Base-by-base conservation (phyloP, 1,140 invertebrate genomes). In the Coptotermes formosanus region DNA sequence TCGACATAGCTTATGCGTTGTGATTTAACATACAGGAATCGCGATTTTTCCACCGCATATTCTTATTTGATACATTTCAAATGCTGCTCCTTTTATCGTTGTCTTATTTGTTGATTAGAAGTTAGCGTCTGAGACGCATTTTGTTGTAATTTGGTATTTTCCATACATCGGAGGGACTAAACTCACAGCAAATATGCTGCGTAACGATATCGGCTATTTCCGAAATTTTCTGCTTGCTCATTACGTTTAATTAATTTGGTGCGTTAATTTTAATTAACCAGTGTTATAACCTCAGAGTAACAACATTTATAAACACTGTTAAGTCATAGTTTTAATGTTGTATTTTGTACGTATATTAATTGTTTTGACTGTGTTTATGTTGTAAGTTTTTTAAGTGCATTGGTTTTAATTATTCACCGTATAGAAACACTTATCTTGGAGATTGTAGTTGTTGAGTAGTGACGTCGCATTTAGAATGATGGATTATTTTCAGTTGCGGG, bases 261-360 rank as follows among this genome's bases (percentile, higher is more conserved):
- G n/a, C 64, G 64, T 75, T 75, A 25, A 75, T 75, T 75, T 75
- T 75, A 16, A 75, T 75, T 75, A 75, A 75, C 64, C 30, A 75
- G 64, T 75, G 25, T 75, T 75, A 30, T 25, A 6, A 75, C 9
- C 14, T 75, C 64, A 75, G n/a, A 75, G n/a, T 75, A 25, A 75
- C n/a, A 30, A 75, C n/a, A 55, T 55, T 55, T 55, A 55, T 55
- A 55, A 55, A 16, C 59, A 75, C 6, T 75, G 64, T 75, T 75
- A 30, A 21, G 64, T 75, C 64, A 75, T 75, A n/a, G 25, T 75
- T 75, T 75, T 75, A 75, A 75, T 75, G 9, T 75, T 75, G 64
- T 30, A 75, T 75, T 75, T 75, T 75, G 64, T 75, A 75, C 8
- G n/a, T 75, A 75, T 30, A 75, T 30, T 75, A 75, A 55, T 55